A percentile compares a stretch with the other conserved stretches of the same genome.
Conservation (phyloP, 2,113 vertebrate species). For the Actenoides lindsayi region DNA sequence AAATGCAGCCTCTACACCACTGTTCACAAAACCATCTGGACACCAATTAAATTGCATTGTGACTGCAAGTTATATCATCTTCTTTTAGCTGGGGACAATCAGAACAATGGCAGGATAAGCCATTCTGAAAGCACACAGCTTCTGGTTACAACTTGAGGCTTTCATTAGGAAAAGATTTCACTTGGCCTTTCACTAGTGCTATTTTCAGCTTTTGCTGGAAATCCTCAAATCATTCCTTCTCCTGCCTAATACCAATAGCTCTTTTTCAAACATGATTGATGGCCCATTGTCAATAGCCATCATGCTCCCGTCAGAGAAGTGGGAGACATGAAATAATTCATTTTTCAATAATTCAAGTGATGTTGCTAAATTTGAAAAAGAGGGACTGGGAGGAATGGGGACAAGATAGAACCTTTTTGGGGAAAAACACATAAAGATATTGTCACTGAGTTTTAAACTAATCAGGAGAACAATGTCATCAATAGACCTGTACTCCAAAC, state of each 20-base stretch:
- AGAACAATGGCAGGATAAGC: not conserved
- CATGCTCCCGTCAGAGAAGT: not conserved
- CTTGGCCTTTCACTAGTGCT: not conserved
- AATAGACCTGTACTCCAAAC: not conserved
- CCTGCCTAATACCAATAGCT: not conserved
- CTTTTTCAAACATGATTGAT: conserved; percentile 22
- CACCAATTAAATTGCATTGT: not conserved
- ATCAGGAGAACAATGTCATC: not conserved
- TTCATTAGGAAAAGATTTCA: not conserved
- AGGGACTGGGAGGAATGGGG: not conserved
- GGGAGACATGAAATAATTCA: not conserved
- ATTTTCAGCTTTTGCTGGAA: conserved; percentile 6
- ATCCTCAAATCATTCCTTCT: not conserved
- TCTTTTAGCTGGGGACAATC: not conserved
- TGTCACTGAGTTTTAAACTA: not conserved
- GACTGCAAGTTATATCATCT: not conserved
- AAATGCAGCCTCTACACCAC: not conserved
- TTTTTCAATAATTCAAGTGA: conserved; percentile 14
- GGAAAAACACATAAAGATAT: not conserved
- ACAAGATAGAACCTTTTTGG: not conserved
- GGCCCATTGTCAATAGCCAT: conserved; percentile 13
- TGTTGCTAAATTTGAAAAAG: conserved; percentile 10
- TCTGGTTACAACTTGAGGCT: not conserved
- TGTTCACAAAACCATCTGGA: not conserved
- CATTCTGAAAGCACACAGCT: not conserved